These are phyloP conservation scores for Catamblyrhynchus diadema DNA, from an alignment of 2,797 vertebrate species.

Conservation along the genomic window DNA sequence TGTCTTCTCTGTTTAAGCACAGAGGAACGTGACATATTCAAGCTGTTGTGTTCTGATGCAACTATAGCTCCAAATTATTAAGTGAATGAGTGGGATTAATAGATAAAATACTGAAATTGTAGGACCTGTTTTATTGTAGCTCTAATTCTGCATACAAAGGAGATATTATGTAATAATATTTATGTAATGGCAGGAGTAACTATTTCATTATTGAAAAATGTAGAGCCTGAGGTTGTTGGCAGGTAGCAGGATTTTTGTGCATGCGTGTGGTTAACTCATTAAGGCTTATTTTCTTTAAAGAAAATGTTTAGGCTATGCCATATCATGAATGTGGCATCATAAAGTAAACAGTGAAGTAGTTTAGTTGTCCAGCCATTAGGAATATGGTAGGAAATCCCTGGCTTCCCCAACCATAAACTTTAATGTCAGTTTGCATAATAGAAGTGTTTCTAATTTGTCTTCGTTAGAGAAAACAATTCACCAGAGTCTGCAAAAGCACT, in stretches of 20 bases:
- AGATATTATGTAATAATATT: slow-evolving; percentile 67
- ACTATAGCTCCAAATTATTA: slow-evolving; percentile 3
- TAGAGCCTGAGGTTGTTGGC: slow-evolving; percentile 53
- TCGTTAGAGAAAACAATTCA: neutral
- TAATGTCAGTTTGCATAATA: slow-evolving; percentile 25
- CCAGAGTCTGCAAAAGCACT: neutral
- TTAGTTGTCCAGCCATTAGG: slow-evolving; percentile 38
- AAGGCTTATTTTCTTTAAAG: slow-evolving; percentile 43
- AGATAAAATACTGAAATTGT: neutral
- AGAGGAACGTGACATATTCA: neutral
- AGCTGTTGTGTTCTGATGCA: neutral
- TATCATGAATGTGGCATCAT: slow-evolving; percentile 40
- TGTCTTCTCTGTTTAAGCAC: neutral
- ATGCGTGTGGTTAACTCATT: slow-evolving; percentile 59
- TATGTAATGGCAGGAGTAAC: slow-evolving; percentile 51
- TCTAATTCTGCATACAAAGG: slow-evolving; percentile 41
- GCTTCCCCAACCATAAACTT: slow-evolving; percentile 42
- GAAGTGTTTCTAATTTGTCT: slow-evolving; percentile 11
- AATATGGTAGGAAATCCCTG: slow-evolving; percentile 22
- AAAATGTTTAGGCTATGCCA: slow-evolving; percentile 2
- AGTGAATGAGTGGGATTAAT: slow-evolving; percentile 5
- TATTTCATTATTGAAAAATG: slow-evolving; percentile 61
- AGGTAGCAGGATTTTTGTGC: slow-evolving; percentile 40
- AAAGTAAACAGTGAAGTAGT: slow-evolving; percentile 43
- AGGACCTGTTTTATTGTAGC: neutral